Conservation (phyloP, 1,140 invertebrate genomes). For the Oncopodura yosiiana region DNA sequence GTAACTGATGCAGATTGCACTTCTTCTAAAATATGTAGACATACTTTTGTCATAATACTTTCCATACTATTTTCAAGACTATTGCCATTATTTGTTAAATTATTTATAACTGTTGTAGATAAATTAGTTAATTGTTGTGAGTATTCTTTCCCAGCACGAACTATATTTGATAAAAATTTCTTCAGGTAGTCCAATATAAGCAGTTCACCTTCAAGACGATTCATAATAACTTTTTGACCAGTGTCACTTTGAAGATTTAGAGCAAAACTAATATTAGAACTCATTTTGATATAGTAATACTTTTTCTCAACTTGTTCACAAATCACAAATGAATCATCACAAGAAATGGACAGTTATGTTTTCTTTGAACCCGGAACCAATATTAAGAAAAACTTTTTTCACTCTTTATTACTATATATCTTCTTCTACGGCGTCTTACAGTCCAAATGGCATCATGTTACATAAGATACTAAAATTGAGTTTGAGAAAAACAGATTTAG, state of each 20-base stretch:
- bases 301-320: no score
- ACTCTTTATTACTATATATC: no score
- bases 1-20: slow-evolving; percentile 21
- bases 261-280: slow-evolving; percentile 33
- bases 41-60: slow-evolving; percentile 24
- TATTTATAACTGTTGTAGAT: slow-evolving; percentile 27
- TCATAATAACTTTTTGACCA: slow-evolving; percentile 29
- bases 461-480: no score
- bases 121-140: slow-evolving; percentile 18
- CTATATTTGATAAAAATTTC: slow-evolving; percentile 28
- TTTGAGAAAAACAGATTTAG: no score
- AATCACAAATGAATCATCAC: no score
- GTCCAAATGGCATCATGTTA: no score
- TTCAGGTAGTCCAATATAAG: slow-evolving; percentile 28
- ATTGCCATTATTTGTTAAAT: slow-evolving; percentile 13
- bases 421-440: no score
- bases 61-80: background rate
- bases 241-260: slow-evolving; percentile 31
- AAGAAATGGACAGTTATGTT: no score
- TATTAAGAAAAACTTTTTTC: no score
- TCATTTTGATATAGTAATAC: no score
- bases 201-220: slow-evolving; percentile 30
- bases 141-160: slow-evolving; percentile 26
- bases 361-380: no score
- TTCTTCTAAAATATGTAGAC: slow-evolving; percentile 32